Conservation (phyloP, 1,140 invertebrate species). For the Drosophila micromelanica region DNA sequence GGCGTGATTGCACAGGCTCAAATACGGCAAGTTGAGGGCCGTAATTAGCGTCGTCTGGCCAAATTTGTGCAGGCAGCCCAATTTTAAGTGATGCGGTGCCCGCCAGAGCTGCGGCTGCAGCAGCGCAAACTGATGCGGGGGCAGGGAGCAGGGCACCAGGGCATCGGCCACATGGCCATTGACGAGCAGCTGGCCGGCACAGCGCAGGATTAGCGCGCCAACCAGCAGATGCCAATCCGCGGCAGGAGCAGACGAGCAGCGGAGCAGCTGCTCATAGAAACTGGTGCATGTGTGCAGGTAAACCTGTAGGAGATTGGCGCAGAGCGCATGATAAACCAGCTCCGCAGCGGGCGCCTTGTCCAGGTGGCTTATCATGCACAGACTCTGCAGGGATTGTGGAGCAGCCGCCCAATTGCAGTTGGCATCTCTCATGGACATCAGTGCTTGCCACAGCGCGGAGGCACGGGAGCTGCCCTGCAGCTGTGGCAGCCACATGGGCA, state of each 20-base stretch:
- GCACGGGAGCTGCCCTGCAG: conserved; percentile 7
- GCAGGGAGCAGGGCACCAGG: conserved; percentile 25
- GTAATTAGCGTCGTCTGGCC: conserved; percentile 21
- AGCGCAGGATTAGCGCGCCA: conserved; percentile 60
- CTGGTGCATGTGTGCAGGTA: conserved; percentile 57
- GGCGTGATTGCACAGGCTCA: conserved; percentile 71
- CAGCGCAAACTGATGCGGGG: conserved; percentile 38
- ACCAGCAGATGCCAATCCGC: conserved; percentile 57
- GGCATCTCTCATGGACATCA: conserved; percentile 15
- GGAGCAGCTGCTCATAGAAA: conserved; percentile 44
- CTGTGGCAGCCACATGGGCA: conserved; percentile 37
- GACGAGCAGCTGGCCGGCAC: conserved; percentile 56
- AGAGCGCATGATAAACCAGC: conserved; percentile 54
- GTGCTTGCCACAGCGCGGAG: conserved; percentile 40
- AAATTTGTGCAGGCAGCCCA: conserved; percentile 59
- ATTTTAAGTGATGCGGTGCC: conserved; percentile 37
- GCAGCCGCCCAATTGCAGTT: neutral
- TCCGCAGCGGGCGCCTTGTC: conserved; percentile 33
- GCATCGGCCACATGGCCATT: conserved; percentile 65
- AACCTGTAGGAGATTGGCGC: conserved; percentile 58
- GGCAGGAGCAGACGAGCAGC: neutral
- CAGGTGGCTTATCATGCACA: conserved; percentile 64
- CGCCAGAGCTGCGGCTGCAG: conserved; percentile 34
- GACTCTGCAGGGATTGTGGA: conserved; percentile 38
- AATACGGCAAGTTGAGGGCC: conserved; percentile 70